phyloP scores from a whole-genome alignment of 2,797 vertebrate genomes.

The Pseudochaenichthys georgianus region DNA sequence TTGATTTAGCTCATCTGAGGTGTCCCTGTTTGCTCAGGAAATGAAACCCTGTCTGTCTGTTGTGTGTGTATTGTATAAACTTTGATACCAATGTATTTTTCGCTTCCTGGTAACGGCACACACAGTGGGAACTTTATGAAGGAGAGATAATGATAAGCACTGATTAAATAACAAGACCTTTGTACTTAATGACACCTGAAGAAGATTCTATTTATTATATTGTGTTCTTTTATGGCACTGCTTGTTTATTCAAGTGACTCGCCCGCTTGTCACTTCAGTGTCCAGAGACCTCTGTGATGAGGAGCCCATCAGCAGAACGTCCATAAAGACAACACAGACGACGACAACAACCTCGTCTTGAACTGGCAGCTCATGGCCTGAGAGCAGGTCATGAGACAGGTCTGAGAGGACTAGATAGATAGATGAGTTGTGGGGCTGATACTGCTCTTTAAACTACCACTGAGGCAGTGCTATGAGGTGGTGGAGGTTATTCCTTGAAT shows the following conservation, averaged over 20 bases:
- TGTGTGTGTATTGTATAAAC: constrained; percentile 15
- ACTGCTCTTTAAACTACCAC: background rate
- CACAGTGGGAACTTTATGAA: constrained; percentile 38
- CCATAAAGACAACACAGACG: constrained; percentile 1
- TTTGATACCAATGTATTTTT: background rate
- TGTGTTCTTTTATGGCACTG: constrained; percentile 33
- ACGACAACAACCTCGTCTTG: background rate
- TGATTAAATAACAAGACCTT: constrained; percentile 59
- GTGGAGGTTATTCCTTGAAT: background rate
- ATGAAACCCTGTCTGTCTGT: constrained; percentile 10
- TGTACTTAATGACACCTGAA: constrained; percentile 26
- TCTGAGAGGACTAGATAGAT: background rate
- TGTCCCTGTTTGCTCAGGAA: constrained; percentile 12
- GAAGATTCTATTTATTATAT: constrained; percentile 15
- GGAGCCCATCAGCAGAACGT: background rate
- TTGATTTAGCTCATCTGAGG: background rate
- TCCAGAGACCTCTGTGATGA: constrained; percentile 25
- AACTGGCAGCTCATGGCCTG: background rate
- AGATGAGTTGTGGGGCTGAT: background rate
- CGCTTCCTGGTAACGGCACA: constrained; percentile 44
- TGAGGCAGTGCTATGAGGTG: background rate
- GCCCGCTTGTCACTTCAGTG: background rate
- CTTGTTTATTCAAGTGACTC: constrained; percentile 24
- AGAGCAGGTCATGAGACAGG: background rate
- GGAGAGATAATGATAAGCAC: constrained; percentile 40